These are phyloP conservation scores for Patella pellucida DNA, from an alignment of 2,888 invertebrate species.

Conservation along the genomic window DNA sequence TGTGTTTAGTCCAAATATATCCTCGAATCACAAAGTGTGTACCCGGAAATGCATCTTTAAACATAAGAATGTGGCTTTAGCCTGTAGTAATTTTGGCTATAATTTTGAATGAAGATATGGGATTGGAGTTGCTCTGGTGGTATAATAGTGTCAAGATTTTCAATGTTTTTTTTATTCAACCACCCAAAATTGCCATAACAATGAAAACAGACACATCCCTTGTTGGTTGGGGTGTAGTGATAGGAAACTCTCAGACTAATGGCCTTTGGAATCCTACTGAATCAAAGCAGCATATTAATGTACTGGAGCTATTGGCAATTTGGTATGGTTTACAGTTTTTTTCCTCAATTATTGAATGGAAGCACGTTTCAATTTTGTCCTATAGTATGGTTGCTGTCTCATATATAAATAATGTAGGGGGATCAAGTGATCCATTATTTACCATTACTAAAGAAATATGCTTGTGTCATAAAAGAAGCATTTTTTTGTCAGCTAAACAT, in stretches of 20 bases:
- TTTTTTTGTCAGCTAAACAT: background rate
- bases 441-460: background rate
- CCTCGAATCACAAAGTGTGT: no score
- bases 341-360: background rate
- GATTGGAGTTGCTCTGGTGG: background rate
- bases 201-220: background rate
- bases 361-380: background rate
- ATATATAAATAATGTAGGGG: background rate
- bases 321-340: background rate
- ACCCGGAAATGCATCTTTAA: no score
- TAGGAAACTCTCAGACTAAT: background rate
- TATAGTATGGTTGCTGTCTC: background rate
- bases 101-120: background rate
- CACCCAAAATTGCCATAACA: background rate
- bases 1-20: no score
- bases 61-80: background rate
- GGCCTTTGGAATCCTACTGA: background rate
- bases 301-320: background rate
- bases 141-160: background rate
- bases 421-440: background rate
- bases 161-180: background rate
- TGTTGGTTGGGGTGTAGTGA: background rate
- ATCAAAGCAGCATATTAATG: background rate
- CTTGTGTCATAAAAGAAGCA: background rate
- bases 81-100: background rate